Base-by-base conservation (phyloP, 2,797 vertebrate genomes). In the Xyrichtys novacula region DNA sequence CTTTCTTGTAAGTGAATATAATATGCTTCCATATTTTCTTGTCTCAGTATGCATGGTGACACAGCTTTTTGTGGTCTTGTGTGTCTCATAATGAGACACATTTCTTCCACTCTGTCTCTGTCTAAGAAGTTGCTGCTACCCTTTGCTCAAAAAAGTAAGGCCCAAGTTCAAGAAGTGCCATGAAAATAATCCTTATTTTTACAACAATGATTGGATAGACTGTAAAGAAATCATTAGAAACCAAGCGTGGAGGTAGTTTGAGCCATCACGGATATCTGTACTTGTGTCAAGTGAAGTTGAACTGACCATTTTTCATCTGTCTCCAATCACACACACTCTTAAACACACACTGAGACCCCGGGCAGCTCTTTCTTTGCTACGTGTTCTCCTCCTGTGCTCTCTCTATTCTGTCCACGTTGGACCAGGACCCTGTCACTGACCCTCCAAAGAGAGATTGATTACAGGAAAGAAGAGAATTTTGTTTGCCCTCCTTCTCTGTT, bases 401-500 rank as follows among this genome's bases (percentile, higher is more conserved):
- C 84, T 86, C 74, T 64, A 88, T 88, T 89, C 84, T 57, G 59
- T 74, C 85, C 87, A 88, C 80, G 79, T 86, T 78, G 64, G 74
- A 89, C 65, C 81, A 76, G 82, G 85, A 88, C 88, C 87, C 81
- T 59, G 86, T 86, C 83, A 38, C 66, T 83, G 85, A 84, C 80
- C 85, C 85, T 73, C 78, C 81, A 89, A 88, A 91, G 82, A 82
- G 81, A 90, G 90, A 91, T 91, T 90, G 89, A 92, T 92, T 83
- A 91, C 88, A 87, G 86, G 88, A 88, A 87, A 84, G 54, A 31
- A 20, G 65, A 81, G 75, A 63, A 77, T 87, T 90, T 86, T 80
- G 69, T 88, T 84, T 79, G 71, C 71, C 58, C 77, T 77, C 58
- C 50, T 42, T 67, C 46, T 71, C 53, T 60, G 29, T 20, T 52